Evolutionary conservation across 2,888 invertebrate species (phyloP), one percentile per base, ranked within the genome.

Genomic region (Ormyrus nitidulus): DNA sequence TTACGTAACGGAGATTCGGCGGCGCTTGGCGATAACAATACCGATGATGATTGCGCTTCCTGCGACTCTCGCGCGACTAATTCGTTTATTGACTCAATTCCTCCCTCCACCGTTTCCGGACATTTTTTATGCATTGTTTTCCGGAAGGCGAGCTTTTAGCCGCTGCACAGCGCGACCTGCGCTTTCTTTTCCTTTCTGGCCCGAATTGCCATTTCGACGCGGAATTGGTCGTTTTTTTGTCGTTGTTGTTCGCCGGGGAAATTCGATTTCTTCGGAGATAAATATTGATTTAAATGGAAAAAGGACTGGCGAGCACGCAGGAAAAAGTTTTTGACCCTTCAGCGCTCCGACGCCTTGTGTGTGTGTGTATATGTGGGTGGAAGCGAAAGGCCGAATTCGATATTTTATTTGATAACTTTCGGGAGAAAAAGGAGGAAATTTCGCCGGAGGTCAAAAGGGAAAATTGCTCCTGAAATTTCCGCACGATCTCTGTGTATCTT

Each of bases 11-110:
- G 19, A 19, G 19, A 1, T 1, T 19, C 19, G 19, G 19, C 19
- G 19, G 19, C 19, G 19, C 19, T 19, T 19, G 19, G 19, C 19
- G 19, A 19, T 19, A 19, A 71, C 71, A 59, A 62, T 59, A 62
- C 62, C 72, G 72, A 72, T 72, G 72, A 72, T 72, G 62, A 72
- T 72, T 72, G 62, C 53, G 49, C 72, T 13, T 10, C 46, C 5
- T 5, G 44, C n/a, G 9, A 53, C 53, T 7, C 48, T 0, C n/a
- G 11, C 11, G 61, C 19, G 51, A 48, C 73, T 73, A 73, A 73
- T 73, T 64, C 73, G 48, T 73, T 64, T 56, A 73, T 65, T 64
- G 56, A 46, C 9, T 19, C 70, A 59, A 70, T 70, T 70, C 19
- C 8, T 54, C 6, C 34, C 5, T 13, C 8, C 51, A 34, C 13